phyloP scores from a whole-genome alignment of 1,140 invertebrate species.

The Vollenhovia emeryi region DNA sequence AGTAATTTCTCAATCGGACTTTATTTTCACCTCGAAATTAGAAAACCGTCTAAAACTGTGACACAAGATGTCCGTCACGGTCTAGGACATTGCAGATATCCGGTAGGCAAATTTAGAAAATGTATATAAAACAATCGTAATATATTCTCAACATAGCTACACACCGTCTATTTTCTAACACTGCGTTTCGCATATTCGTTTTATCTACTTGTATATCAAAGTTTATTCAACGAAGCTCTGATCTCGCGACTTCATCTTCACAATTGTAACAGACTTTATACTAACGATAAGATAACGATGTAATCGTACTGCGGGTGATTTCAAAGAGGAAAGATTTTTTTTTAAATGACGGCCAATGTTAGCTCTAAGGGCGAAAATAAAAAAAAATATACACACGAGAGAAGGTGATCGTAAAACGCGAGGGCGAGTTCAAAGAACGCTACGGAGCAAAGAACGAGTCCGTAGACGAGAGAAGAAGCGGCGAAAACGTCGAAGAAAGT shows the following conservation, averaged over 20 bases:
- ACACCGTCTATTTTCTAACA: not conserved
- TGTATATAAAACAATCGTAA: not conserved
- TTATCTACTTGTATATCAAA: not conserved
- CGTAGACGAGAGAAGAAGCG: slow-evolving; percentile 38
- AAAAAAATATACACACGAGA: slow-evolving; percentile 8
- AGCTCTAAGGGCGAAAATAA: slow-evolving; percentile 11
- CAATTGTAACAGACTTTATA: not conserved
- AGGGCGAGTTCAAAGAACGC: slow-evolving; percentile 58
- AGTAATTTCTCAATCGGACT: not conserved
- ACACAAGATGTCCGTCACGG: not conserved
- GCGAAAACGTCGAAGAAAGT: slow-evolving; percentile 66
- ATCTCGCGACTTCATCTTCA: not conserved
- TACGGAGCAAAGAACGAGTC: slow-evolving; percentile 33
- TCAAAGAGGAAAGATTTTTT: slow-evolving; percentile 9
- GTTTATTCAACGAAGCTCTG: not conserved
- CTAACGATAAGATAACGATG: not conserved
- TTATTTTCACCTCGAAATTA: not conserved
- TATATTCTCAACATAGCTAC: not conserved
- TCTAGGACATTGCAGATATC: not conserved
- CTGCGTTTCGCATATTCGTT: not conserved
- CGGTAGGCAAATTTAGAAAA: not conserved
- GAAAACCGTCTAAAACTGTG: not conserved
- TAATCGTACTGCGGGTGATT: not conserved
- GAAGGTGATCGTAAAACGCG: slow-evolving; percentile 67
- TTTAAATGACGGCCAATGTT: not conserved